Base-by-base conservation (phyloP, 2,797 vertebrate species). In the Erethizon dorsatum region DNA sequence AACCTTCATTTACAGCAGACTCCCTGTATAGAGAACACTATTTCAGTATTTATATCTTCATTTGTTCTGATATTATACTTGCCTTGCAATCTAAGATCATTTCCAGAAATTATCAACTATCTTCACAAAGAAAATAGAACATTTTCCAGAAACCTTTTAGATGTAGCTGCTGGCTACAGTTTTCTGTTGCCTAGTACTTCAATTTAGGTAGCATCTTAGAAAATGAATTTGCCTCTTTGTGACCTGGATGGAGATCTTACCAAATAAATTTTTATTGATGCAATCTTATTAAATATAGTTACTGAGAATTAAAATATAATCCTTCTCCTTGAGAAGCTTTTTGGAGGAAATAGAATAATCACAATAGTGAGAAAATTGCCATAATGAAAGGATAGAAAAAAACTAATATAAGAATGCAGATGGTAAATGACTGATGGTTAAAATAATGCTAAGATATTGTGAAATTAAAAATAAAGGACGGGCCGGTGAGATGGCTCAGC, bases 281-380 rank as follows among this genome's bases (percentile, higher is more conserved):
- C 63, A 65, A 41, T 77, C 1, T 75, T 90, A 75, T 89, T 77
- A 92, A 91, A 37, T 65, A 71, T n/a, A 94, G 24, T 78, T 52
- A 65, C 6, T 80, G 11, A 91, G 52, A 86, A 92, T 83, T n/a
- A 88, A 95, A 92, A 88, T 65, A 65, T 37, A 69, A 80, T 83
- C 0, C 4, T 77, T 92, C 28, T n/a, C 8, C 22, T 94, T 77
- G 1, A 90, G 47, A 63, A 61, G 17, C 37, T 78, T 93, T 33
- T 94, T 91, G 59, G 37, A 85, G 33, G 14, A 92, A 28, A 65
- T 6, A 61, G n/a, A 90, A 85, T 67, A 85, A 71, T 78, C n/a
- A 82, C 4, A 61, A 52, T 11, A 75, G 41, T 79, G 50, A 92
- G 20, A 67, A 14, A 57, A 91, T 47, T 90, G 50, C 22, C 73